phyloP scores from a whole-genome alignment of 1,140 invertebrate genomes.

The Spodoptera frugiperda region DNA sequence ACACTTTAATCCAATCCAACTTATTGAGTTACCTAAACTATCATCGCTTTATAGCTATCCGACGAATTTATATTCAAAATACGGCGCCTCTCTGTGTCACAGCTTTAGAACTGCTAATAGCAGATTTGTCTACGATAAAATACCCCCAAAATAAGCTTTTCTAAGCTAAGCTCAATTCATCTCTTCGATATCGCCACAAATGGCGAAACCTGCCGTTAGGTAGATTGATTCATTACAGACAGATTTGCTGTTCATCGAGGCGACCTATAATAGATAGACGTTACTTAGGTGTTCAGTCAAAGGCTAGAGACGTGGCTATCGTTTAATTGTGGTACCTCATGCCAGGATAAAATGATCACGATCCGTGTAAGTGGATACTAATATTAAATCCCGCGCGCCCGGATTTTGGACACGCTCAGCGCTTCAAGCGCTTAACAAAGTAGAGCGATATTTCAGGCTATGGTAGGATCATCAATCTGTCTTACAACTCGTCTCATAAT shows the following conservation, averaged over 20 bases:
- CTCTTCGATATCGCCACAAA: slow-evolving; percentile 2
- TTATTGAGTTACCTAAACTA: slow-evolving; percentile 49
- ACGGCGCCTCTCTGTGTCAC: not conserved
- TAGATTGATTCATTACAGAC: slow-evolving; percentile 39
- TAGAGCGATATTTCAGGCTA: slow-evolving; percentile 32
- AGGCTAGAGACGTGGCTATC: slow-evolving; percentile 1
- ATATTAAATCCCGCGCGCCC: slow-evolving; percentile 10
- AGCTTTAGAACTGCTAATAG: not conserved
- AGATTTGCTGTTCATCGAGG: slow-evolving; percentile 25
- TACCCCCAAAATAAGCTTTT: not conserved
- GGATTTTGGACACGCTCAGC: slow-evolving; percentile 27
- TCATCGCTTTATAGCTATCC: slow-evolving; percentile 26
- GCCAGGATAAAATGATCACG: slow-evolving; percentile 6
- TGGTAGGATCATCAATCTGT: slow-evolving; percentile 38
- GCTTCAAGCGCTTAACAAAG: slow-evolving; percentile 26
- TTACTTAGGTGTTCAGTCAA: not conserved
- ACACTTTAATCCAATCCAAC: slow-evolving; percentile 52
- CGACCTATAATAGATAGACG: slow-evolving; percentile 11
- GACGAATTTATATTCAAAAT: slow-evolving; percentile 10
- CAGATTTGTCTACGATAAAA: slow-evolving; percentile 3
- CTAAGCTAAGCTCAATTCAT: slow-evolving; percentile 6
- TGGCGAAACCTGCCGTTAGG: slow-evolving; percentile 16
- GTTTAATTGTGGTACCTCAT: slow-evolving; percentile 14
- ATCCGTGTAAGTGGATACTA: slow-evolving; percentile 31
- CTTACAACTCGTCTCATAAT: slow-evolving; percentile 31